A percentile compares a stretch with the other conserved stretches of the same genome.
phyloP scores from a whole-genome alignment of 2,888 invertebrate genomes.

The Atrina japonica region DNA sequence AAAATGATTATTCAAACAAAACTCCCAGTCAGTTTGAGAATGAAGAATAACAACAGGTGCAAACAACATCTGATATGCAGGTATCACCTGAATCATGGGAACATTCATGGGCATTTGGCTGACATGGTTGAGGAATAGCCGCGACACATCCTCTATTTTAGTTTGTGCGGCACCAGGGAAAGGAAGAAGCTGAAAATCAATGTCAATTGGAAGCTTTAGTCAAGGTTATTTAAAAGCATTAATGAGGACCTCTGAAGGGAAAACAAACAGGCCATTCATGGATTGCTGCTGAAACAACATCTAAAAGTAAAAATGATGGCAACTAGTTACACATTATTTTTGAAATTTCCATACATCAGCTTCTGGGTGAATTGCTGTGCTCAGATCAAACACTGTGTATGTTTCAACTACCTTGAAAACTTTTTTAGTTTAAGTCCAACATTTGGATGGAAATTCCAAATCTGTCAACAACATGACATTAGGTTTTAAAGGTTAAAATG shows the following conservation, averaged over 20 bases:
- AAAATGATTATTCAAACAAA: neutral
- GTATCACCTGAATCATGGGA: conserved; percentile 74
- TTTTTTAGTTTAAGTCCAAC: no score
- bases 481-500: no score
- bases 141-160: conserved; percentile 99
- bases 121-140: conserved; percentile 88
- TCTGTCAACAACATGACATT: neutral
- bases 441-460: conserved; percentile 10
- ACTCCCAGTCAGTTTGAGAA: neutral
- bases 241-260: no score
- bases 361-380: no score
- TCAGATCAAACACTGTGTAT: no score
- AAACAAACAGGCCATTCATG: no score
- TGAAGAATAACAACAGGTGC: conserved; percentile 1
- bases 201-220: conserved; percentile 23
- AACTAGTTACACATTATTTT: neutral
- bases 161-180: conserved; percentile 85
- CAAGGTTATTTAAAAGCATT: conserved; percentile 1
- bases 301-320: neutral
- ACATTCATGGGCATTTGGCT: conserved; percentile 78
- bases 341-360: conserved; percentile 25
- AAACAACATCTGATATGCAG: conserved; percentile 9
- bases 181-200: conserved; percentile 75
- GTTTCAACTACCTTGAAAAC: no score
- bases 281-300: no score